These are phyloP conservation scores for Anastatus disparis DNA, from an alignment of 1,140 invertebrate genomes.

Conservation along the genomic window DNA sequence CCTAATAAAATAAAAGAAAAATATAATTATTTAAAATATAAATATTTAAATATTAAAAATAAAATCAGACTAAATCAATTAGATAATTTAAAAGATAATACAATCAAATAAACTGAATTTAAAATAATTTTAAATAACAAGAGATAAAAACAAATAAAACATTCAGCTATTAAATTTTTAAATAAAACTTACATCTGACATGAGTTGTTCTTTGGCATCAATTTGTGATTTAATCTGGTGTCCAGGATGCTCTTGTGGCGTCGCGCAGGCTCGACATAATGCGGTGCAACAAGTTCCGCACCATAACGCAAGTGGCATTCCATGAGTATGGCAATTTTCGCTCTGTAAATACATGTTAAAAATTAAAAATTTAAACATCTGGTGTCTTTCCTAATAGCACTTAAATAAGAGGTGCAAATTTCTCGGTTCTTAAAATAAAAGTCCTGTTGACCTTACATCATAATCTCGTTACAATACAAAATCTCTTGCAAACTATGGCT, in stretches of 20 bases:
- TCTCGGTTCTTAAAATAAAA: too few relatives aligned
- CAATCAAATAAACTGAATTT: too few relatives aligned
- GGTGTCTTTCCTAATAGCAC: too few relatives aligned
- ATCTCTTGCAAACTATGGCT: conserved; percentile 46
- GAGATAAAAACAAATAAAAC: too few relatives aligned
- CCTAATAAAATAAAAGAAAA: conserved; percentile 46
- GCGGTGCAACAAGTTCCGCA: conserved; percentile 75
- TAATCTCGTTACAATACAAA: conserved; percentile 50
- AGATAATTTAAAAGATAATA: too few relatives aligned
- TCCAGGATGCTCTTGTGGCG: conserved; percentile 71
- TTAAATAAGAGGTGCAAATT: too few relatives aligned
- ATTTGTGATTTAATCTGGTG: conserved; percentile 76
- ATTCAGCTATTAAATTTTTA: background rate
- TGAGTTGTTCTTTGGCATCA: conserved; percentile 76
- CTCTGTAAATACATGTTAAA: conserved; percentile 54
- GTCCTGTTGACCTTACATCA: conserved; percentile 48
- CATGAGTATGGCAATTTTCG: conserved; percentile 78
- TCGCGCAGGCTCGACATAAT: conserved; percentile 76
- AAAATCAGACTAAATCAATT: background rate
- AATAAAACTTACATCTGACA: conserved; percentile 68
- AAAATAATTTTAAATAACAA: too few relatives aligned
- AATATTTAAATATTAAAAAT: conserved; percentile 3
- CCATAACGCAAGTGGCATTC: conserved; percentile 78
- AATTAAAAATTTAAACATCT: too few relatives aligned
- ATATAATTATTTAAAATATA: background rate